These are phyloP conservation scores for Anser cygnoides DNA, from an alignment of 2,113 vertebrate species.

Conservation along the genomic window DNA sequence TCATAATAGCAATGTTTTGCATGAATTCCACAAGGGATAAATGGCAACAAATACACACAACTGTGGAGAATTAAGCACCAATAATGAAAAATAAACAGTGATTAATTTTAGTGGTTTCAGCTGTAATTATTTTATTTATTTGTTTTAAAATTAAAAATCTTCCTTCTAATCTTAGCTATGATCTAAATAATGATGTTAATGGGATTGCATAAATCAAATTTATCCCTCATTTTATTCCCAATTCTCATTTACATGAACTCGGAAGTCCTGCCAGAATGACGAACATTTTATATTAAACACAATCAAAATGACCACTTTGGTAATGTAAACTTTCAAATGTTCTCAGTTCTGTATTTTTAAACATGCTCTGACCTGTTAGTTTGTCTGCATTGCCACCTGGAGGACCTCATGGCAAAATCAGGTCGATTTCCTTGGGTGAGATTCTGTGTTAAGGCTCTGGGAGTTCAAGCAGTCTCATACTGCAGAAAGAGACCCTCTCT, in stretches of 20 bases:
- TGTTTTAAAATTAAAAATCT: neutral
- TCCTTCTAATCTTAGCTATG: neutral
- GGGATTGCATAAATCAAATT: neutral
- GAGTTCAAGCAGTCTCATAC: neutral
- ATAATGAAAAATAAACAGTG: neutral
- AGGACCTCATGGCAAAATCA: slow-evolving; percentile 57
- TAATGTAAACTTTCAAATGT: neutral
- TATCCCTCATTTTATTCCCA: neutral
- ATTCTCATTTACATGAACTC: neutral
- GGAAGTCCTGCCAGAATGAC: neutral
- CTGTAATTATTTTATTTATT: neutral
- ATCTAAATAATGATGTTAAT: neutral
- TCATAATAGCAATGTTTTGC: neutral
- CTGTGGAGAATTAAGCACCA: neutral
- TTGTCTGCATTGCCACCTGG: slow-evolving; percentile 68
- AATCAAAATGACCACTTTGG: neutral
- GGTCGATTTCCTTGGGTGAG: neutral
- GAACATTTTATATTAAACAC: neutral
- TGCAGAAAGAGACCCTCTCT: neutral
- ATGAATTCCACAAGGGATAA: neutral
- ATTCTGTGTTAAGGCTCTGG: neutral
- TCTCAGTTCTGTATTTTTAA: neutral
- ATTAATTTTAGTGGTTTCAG: neutral
- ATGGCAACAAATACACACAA: neutral
- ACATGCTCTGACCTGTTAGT: slow-evolving; percentile 25